A percentile compares a stretch with the other conserved stretches of the same genome.
Evolutionary conservation across 2,888 invertebrate species (phyloP).

Genomic region (Heliconius sara): DNA sequence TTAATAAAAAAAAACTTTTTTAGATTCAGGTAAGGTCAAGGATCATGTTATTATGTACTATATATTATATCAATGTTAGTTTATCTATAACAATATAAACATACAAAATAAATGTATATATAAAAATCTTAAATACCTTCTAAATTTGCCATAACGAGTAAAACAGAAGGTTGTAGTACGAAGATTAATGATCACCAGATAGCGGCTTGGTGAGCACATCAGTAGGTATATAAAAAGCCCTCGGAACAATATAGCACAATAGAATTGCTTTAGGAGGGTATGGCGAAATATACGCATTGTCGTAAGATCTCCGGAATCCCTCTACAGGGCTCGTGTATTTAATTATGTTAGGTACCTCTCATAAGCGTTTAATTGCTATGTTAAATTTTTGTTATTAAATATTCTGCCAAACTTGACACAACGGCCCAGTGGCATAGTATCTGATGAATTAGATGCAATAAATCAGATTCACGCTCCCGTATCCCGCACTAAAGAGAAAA

Average conservation of each 20-base stretch:
- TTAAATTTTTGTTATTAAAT: not conserved
- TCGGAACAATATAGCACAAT: constrained; percentile 31
- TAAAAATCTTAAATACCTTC: not conserved
- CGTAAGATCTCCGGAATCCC: not conserved
- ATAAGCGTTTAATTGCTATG: not conserved
- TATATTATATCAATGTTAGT: no score
- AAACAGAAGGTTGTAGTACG: constrained; percentile 31
- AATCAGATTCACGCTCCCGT: no score
- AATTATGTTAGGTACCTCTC: not conserved
- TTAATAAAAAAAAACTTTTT: not conserved
- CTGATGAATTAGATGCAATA: no score
- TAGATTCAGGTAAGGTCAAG: not conserved
- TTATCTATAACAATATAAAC: no score
- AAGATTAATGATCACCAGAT: constrained; percentile 39
- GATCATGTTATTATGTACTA: not conserved
- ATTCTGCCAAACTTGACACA: no score
- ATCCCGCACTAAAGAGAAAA: no score
- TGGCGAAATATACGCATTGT: constrained; percentile 2
- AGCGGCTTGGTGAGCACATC: constrained; percentile 10
- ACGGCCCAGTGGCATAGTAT: no score
- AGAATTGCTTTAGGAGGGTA: constrained; percentile 14
- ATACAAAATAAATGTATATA: no score
- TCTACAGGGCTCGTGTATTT: not conserved
- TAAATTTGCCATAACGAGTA: constrained; percentile 26
- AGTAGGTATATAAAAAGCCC: constrained; percentile 13